Base-by-base conservation (phyloP, 1,140 invertebrate species). In the Pseudomyrmex flavicornis region DNA sequence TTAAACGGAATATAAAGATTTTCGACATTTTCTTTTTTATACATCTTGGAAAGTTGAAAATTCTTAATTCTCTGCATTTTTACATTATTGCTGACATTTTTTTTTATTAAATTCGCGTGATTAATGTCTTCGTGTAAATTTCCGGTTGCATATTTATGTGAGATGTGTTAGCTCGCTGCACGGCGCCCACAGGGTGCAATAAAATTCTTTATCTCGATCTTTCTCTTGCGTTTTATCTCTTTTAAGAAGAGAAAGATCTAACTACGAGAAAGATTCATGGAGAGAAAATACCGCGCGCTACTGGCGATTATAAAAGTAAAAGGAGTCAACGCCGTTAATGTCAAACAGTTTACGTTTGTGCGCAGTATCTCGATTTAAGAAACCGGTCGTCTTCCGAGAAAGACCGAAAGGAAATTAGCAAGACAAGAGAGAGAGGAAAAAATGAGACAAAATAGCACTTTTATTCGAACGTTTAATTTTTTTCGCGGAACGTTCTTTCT, bases 311-410 rank as follows among this genome's bases (percentile, higher is more conserved):
- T 50, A 9, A 86, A 50, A 79, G 22, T 35, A 77, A 87, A 84
- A 56, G 61, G 22, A 86, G n/a, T 46, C 7, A 13, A 75, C 22
- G 61, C 56, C 17, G 48, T 86, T 87, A 86, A 86, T 87, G 82
- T 74, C 48, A 56, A 9, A 8, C 7, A 22, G 17, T 83, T 58
- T 20, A 50, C 20, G 62, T 83, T 83, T 83, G 2, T 75, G 59
- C 72, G 35, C 54, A 44, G 54, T 35, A 7, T 2, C 22, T 46
- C 44, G 35, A 84, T 72, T 86, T 84, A 87, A 87, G 54, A 86
- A 86, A 86, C 86, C 86, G 73, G 73, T 87, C 72, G 26, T 10
- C n/a, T 59, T 59, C 4, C 10, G 7, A 72, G 44, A 77, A 54
- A 48, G 44, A 80, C 12, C n/a, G 10, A 22, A n/a, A 72, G 56